Percentiles rank a stretch among this genome's conserved stretches.
phyloP scores from a whole-genome alignment of 2,888 invertebrate genomes.

The Trissolcus brochymenae region DNA sequence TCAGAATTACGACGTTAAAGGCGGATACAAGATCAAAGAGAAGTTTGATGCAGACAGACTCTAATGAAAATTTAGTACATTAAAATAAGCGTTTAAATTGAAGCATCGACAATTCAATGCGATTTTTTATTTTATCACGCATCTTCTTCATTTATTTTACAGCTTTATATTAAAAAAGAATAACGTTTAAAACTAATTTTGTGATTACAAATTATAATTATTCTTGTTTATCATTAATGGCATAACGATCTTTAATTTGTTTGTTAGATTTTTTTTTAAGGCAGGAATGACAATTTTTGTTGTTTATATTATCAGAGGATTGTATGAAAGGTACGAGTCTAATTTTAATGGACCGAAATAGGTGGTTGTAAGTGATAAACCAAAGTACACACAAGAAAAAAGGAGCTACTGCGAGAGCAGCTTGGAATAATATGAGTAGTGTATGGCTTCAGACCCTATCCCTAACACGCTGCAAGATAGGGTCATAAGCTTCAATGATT shows the following conservation, averaged over 20 bases:
- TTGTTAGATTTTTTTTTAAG: too few relatives aligned
- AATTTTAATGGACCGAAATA: constrained; percentile 13
- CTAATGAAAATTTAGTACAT: constrained; percentile 51
- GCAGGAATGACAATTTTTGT: too few relatives aligned
- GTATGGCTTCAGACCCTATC: constrained; percentile 40
- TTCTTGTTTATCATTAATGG: too few relatives aligned
- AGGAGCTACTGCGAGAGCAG: constrained; percentile 10
- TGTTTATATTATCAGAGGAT: too few relatives aligned
- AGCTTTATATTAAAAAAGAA: too few relatives aligned
- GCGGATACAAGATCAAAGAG: constrained; percentile 51
- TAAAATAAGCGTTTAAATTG: constrained; percentile 39
- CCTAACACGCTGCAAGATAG: constrained; percentile 30
- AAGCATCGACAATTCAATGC: constrained; percentile 6
- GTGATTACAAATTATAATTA: too few relatives aligned
- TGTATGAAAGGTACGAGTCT: too few relatives aligned
- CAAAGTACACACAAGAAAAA: constrained; percentile 23
- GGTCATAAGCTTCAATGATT: constrained; percentile 41
- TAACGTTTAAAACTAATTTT: neutral
- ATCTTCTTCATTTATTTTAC: neutral
- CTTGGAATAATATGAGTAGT: constrained; percentile 30
- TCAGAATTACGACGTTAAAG: constrained; percentile 51
- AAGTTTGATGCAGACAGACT: constrained; percentile 38
- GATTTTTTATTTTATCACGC: neutral
- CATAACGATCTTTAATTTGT: too few relatives aligned
- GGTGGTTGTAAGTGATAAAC: constrained; percentile 28